phyloP scores from a whole-genome alignment of 2,797 vertebrate genomes.

The Gorsachius magnificus region DNA sequence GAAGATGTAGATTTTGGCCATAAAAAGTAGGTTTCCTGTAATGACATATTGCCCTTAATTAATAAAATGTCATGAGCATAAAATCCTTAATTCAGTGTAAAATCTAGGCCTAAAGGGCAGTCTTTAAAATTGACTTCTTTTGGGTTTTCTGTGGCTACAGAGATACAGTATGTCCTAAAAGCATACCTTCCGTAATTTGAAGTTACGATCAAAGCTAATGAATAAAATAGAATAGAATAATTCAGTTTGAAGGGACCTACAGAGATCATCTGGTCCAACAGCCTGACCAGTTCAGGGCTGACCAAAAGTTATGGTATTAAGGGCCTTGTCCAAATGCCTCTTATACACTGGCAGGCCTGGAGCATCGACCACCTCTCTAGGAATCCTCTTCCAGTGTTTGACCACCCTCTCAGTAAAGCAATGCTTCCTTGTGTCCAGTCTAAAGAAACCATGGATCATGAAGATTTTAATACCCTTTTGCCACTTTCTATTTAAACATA shows the following conservation, averaged over 20 bases:
- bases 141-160: background rate
- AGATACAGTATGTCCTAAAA: background rate
- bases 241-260: background rate
- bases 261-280: background rate
- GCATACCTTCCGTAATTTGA: background rate
- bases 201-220: background rate
- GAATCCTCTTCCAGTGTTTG: background rate
- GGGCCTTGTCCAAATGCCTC: background rate
- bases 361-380: accelerated
- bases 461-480: background rate
- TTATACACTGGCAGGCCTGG: background rate
- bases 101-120: background rate
- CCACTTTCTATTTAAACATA: background rate
- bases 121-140: background rate
- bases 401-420: background rate
- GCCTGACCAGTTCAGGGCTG: background rate
- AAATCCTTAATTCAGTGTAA: background rate
- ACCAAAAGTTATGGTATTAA: background rate
- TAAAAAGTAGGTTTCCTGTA: background rate
- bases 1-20: background rate
- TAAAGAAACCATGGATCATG: background rate
- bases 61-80: background rate
- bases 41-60: background rate
- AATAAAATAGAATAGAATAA: background rate
- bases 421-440: background rate